Base-by-base conservation (phyloP, 2,113 vertebrate genomes). In the Blennius ocellaris region DNA sequence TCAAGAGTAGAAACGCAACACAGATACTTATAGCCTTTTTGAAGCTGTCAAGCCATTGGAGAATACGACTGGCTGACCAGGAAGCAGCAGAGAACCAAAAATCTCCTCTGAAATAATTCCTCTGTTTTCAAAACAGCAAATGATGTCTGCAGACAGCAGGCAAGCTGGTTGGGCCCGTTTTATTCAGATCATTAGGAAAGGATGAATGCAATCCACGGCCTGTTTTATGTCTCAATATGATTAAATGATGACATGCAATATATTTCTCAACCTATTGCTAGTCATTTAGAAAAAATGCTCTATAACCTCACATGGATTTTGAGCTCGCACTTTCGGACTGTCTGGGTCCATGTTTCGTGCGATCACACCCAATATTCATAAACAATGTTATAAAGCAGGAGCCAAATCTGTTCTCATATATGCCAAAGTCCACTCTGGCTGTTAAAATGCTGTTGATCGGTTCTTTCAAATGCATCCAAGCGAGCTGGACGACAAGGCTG, bases 91-190 rank as follows among this genome's bases (percentile, higher is more conserved):
- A 41, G 51, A 37, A 6, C 41, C 56, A 44, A 30, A 84, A 53
- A 41, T 54, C 60, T 50, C 47, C 38, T 64, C 37, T 16, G 55
- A 65, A 83, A 56, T 61, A 63, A 74, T 53, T 59, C 57, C 60
- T 72, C 48, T 73, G 61, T 62, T 73, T 80, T 80, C 15, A 71
- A 83, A 84, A 75, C 56, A 58, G 66, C 65, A 75, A 78, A 87
- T 64, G 65, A 50, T 59, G 43, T 73, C 53, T 80, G 66, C 72
- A 49, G 69, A 81, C 53, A 71, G 66, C n/a, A 7, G 69, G 44
- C 73, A 73, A 51, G 43, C 53, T 70, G 57, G 37, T 67, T 61
- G 70, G 45, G 63, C 72, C 49, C 48, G 64, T 12, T 38, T 11
- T 82, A 73, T 77, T 36, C 61, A 52, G 56, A 47, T 43, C 73